Base-by-base conservation (phyloP, 2,113 vertebrate species). In the Chlamydotis undulata region DNA sequence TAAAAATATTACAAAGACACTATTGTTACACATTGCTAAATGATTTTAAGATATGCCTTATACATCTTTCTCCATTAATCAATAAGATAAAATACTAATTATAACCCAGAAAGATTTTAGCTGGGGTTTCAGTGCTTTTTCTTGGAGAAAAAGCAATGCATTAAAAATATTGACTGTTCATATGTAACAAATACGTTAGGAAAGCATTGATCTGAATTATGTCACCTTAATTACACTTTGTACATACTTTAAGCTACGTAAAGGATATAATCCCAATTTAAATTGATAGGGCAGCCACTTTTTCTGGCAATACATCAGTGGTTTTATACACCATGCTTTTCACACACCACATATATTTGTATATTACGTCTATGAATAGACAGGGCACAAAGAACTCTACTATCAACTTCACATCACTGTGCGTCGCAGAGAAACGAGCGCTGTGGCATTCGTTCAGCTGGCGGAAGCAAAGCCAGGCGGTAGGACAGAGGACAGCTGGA, bases 1-100 rank as follows among this genome's bases (percentile, higher is more conserved):
- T 85, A 70, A 79, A 77, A 82, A 79, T 88, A 80, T 77, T 76
- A 77, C 55, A 77, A 47, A 85, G 88, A 55, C 78, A 71, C 37
- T 59, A 56, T 87, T 88, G 90, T 83, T 76, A 41, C 68, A 21
- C 57, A 89, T 65, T 69, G 83, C 82, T 78, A 71, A 95, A 92
- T 70, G 55, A 71, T 70, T 95, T 86, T 63, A 85, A 84, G 89
- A 73, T 53, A 23, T 25, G 68, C 70, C 70, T 85, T 77, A 76
- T 31, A 73, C 87, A 94, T 76, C 88, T 37, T 71, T 43, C 63
- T 49, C 67, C 33, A 80, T 94, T 79, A 77, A 90, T 95, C 94
- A 96, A 28, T 63, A 74, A 94, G 92, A 94, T 65, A 93, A 93
- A 96, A 88, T 23, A 39, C 75, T 91, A 95, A 96, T 96, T 95